These are phyloP conservation scores for Cygnus olor DNA, from an alignment of 2,797 vertebrate genomes.

Conservation along the genomic window DNA sequence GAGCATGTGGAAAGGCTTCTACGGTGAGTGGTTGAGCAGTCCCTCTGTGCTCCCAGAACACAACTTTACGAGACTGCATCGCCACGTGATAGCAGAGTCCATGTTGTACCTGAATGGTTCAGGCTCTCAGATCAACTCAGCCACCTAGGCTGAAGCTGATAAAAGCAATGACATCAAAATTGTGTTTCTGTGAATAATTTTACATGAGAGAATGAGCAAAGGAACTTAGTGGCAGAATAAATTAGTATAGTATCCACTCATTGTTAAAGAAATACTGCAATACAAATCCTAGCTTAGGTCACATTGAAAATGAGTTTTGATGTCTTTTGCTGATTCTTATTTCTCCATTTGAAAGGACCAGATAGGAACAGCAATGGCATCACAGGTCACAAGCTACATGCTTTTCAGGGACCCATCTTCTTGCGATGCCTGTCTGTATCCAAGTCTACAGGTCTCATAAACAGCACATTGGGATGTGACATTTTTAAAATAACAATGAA, in stretches of 20 bases:
- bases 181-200: not conserved
- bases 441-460: not conserved
- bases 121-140: not conserved
- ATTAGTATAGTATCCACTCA: not conserved
- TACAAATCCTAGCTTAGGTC: not conserved
- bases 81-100: fast-evolving
- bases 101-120: not conserved
- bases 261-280: not conserved
- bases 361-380: fast-evolving
- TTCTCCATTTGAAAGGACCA: not conserved
- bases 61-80: not conserved
- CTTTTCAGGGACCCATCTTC: not conserved
- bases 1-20: not conserved
- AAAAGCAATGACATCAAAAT: not conserved
- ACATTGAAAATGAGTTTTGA: not conserved
- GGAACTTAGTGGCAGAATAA: not conserved
- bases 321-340: not conserved
- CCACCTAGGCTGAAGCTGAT: not conserved
- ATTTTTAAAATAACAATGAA: not conserved
- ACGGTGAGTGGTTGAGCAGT: not conserved
- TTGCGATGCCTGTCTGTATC: not conserved
- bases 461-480: not conserved
- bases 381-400: not conserved
- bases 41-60: not conserved
- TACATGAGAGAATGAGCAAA: not conserved